Conservation (phyloP, 1,140 invertebrate species). For the Trichomalopsis sarcophagae region DNA sequence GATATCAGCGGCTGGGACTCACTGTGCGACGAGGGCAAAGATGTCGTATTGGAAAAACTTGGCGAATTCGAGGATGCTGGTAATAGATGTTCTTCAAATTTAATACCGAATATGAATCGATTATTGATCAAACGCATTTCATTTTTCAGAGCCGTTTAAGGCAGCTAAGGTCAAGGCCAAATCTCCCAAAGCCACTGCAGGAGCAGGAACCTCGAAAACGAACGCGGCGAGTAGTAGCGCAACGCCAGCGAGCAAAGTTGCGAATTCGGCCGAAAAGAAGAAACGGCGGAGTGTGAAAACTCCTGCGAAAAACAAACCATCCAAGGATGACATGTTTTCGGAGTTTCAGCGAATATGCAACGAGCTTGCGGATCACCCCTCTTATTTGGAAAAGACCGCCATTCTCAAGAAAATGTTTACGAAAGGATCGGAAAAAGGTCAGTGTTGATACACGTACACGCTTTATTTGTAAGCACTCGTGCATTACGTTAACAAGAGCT, state of each 20-base stretch:
- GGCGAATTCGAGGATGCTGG: constrained; percentile 76
- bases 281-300: constrained; percentile 32
- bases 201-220: background rate
- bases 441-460: constrained; percentile 53
- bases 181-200: background rate
- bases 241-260: constrained; percentile 26
- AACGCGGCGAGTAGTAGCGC: background rate
- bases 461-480: background rate
- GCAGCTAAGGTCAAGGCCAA: constrained; percentile 45
- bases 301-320: constrained; percentile 36
- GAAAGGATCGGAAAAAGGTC: constrained; percentile 79
- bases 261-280: constrained; percentile 7
- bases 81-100: constrained; percentile 43
- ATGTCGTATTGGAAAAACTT: constrained; percentile 78
- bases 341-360: constrained; percentile 87
- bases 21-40: constrained; percentile 81
- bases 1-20: constrained; percentile 87
- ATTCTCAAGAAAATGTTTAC: constrained; percentile 83
- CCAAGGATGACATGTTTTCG: constrained; percentile 83
- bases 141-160: constrained; percentile 58
- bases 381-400: constrained; percentile 89
- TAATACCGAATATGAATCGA: background rate
- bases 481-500: background rate
- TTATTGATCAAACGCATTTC: background rate
- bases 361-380: constrained; percentile 83